Conservation (phyloP, 2,888 invertebrate species). For the Troides oblongomaculatus region DNA sequence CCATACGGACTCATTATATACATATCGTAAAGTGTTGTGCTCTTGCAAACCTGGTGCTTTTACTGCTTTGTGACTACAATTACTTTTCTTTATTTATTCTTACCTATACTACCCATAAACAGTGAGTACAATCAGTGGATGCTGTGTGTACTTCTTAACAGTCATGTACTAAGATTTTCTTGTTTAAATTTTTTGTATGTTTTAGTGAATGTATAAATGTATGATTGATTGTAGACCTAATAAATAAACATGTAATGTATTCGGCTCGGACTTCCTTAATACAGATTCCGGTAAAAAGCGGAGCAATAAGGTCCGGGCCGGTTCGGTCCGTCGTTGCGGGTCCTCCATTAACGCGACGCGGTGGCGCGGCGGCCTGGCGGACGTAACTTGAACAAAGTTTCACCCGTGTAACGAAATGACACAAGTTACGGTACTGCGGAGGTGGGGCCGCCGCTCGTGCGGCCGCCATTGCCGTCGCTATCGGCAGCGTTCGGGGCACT, state of each 20-base stretch:
- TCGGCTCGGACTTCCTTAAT: slow-evolving; percentile 4
- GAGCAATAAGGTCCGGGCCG: not conserved
- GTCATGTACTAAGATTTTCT: no score
- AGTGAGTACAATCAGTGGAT: no score
- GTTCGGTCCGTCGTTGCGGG: slow-evolving; percentile 46
- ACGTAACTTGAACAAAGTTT: slow-evolving; percentile 18
- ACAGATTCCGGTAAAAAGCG: not conserved
- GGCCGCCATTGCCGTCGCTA: slow-evolving; percentile 10
- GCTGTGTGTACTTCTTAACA: no score
- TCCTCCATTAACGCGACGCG: slow-evolving; percentile 32
- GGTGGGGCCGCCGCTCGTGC: slow-evolving; percentile 18
- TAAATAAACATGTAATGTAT: not conserved
- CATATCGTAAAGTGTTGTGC: no score
- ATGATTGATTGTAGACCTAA: no score
- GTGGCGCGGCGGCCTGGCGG: slow-evolving; percentile 7
- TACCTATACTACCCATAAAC: no score
- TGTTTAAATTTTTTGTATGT: no score
- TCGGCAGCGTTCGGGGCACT: slow-evolving; percentile 3
- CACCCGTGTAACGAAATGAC: slow-evolving; percentile 20
- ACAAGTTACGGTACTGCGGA: slow-evolving; percentile 27
- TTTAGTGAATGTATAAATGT: no score
- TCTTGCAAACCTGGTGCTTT: no score
- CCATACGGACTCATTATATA: no score
- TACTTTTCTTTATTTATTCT: no score
- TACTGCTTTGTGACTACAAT: no score